Base-by-base conservation (phyloP, 2,113 vertebrate species). In the Monopterus albus region DNA sequence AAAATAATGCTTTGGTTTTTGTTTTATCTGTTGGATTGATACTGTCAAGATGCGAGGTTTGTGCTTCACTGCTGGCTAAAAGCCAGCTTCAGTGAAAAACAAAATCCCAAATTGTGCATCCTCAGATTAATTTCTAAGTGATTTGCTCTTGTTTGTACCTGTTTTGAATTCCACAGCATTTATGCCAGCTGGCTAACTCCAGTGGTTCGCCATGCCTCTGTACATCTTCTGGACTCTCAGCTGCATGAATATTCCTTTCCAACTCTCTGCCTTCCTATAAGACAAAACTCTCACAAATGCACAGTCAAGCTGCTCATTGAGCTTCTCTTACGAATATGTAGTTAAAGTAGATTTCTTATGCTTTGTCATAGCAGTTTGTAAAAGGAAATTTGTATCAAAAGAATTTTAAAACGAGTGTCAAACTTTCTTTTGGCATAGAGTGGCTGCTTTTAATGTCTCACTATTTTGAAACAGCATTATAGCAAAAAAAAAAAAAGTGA, bases 381-480 rank as follows among this genome's bases (percentile, higher is more conserved):
- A 65, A 78, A 68, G 67, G 49, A 73, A 56, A 57, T 79, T 65
- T 76, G 67, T 76, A 81, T 60, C 59, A 65, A 59, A 47, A 61
- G 28, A 29, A 46, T 63, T 80, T 76, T 14, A 61, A 61, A 72
- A 43, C 29, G 70, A 56, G 45, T 77, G 56, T 86, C 31, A 28
- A 61, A 71, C 42, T 79, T 77, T 74, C 47, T 55, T 55, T 75
- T 61, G 52, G 23, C n/a, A 26, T 65, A 57, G 71, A 66, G 50
- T 26, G 42, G 38, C 75, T 82, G 79, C 89, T 89, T 89, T 91
- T 79, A 82, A 74, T 85, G 85, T 87, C 85, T 90, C 82, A 63
- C 75, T 87, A 88, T 88, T 94, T 93, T 93, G 83, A 91, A 92
- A 87, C 87, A 74, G 90, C 89, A 89, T 77, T 92, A 87, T 83